Evolutionary conservation across 2,888 invertebrate species (phyloP).

Genomic region (Eulithis testata): DNA sequence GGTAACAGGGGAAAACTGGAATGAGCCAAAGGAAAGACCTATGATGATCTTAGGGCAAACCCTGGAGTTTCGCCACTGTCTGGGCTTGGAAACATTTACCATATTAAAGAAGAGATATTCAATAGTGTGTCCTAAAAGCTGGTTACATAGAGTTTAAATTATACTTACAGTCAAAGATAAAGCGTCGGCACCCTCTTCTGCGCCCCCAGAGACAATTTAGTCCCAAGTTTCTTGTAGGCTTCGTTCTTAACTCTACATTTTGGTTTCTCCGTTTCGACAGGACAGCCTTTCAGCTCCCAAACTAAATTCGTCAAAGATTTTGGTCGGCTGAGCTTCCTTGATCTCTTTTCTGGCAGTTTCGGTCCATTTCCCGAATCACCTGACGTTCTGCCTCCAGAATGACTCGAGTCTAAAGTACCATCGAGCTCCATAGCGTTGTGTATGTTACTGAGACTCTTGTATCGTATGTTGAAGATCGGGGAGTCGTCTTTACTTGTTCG

Average conservation of each 20-base stretch:
- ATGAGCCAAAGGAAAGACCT: too few species aligned
- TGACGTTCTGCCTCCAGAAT: slow-evolving; percentile 94
- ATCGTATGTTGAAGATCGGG: slow-evolving; percentile 90
- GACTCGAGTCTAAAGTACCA: slow-evolving; percentile 95
- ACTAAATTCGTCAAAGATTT: slow-evolving; percentile 94
- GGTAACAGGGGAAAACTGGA: too few species aligned
- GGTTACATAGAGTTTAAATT: background rate
- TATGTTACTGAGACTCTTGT: slow-evolving; percentile 88
- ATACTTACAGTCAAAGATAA: slow-evolving; percentile 80
- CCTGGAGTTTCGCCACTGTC: too few species aligned
- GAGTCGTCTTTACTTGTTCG: slow-evolving; percentile 88
- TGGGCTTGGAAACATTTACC: too few species aligned
- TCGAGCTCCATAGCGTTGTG: slow-evolving; percentile 90
- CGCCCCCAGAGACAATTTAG: slow-evolving; percentile 80
- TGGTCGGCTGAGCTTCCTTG: slow-evolving; percentile 91
- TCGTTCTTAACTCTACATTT: slow-evolving; percentile 81
- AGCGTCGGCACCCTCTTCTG: slow-evolving; percentile 85
- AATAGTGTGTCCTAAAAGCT: too few species aligned
- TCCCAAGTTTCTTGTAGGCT: slow-evolving; percentile 80
- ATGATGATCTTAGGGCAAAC: too few species aligned
- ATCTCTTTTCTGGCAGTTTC: slow-evolving; percentile 93
- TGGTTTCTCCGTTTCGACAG: slow-evolving; percentile 77
- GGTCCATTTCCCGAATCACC: slow-evolving; percentile 92
- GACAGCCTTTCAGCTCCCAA: slow-evolving; percentile 88
- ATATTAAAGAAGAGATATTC: too few species aligned